Conservation (phyloP, 1,140 invertebrate genomes). For the Daktulosphaira vitifoliae region DNA sequence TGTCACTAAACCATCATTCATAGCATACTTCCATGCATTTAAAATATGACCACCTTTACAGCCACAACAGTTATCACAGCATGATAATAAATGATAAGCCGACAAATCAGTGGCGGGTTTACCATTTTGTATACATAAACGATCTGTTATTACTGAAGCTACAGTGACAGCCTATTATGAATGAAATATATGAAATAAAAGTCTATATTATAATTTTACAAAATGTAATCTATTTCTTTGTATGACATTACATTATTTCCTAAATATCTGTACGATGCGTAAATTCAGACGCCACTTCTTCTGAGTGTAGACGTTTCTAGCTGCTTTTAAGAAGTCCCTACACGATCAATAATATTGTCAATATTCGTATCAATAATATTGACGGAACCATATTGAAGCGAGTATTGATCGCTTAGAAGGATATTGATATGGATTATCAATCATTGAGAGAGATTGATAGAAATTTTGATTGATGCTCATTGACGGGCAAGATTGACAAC, state of each 20-base stretch:
- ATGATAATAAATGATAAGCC: neutral
- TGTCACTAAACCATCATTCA: neutral
- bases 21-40: neutral
- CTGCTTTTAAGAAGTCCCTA: no score
- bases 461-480: conserved; percentile 5
- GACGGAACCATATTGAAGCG: conserved; percentile 8
- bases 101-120: neutral
- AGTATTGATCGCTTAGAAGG: neutral
- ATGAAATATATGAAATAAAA: no score
- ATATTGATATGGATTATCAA: conserved; percentile 7
- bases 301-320: no score
- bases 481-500: conserved; percentile 1
- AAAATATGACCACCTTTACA: neutral
- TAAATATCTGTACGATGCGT: no score
- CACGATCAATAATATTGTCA: no score
- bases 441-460: conserved; percentile 6
- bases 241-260: no score
- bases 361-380: no score
- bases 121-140: neutral
- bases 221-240: no score
- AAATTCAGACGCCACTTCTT: no score
- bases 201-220: no score
- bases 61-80: conserved; percentile 5
- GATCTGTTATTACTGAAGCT: conserved; percentile 7
- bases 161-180: neutral